Percentiles rank a stretch among this genome's conserved stretches.
phyloP scores from a whole-genome alignment of 2,797 vertebrate species.

The Mergus octosetaceus region DNA sequence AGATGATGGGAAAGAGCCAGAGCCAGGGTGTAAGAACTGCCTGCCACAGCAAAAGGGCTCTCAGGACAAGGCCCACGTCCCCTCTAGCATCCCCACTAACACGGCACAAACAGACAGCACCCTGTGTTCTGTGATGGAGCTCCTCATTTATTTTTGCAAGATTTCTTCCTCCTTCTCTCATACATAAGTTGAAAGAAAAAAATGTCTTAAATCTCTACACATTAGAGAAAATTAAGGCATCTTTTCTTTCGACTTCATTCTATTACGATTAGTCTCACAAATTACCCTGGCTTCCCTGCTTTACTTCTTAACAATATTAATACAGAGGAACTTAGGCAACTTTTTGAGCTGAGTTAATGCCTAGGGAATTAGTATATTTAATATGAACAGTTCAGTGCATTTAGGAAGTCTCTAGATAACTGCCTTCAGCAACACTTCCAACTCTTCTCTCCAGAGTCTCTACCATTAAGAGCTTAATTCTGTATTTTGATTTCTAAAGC shows the following conservation, averaged over 20 bases:
- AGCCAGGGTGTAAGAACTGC: neutral
- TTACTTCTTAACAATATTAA: neutral
- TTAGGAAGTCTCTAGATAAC: conserved; percentile 18
- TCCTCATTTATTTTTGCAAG: accelerated
- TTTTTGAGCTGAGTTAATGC: neutral
- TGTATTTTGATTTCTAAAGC: conserved; percentile 43
- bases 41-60: neutral
- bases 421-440: neutral
- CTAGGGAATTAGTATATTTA: conserved; percentile 17
- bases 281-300: neutral
- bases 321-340: neutral
- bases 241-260: neutral
- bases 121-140: accelerated
- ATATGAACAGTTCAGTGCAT: neutral
- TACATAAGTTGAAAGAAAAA: neutral
- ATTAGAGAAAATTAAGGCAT: neutral
- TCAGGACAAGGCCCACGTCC: neutral
- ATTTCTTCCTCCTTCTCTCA: neutral
- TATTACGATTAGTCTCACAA: neutral
- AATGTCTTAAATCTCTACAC: neutral
- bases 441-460: neutral
- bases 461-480: neutral
- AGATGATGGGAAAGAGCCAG: neutral
- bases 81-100: neutral
- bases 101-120: neutral